Percentiles rank a stretch among this genome's conserved stretches.
Evolutionary conservation across 1,140 invertebrate genomes (phyloP).

Genomic region (Medauroidea extradentata): DNA sequence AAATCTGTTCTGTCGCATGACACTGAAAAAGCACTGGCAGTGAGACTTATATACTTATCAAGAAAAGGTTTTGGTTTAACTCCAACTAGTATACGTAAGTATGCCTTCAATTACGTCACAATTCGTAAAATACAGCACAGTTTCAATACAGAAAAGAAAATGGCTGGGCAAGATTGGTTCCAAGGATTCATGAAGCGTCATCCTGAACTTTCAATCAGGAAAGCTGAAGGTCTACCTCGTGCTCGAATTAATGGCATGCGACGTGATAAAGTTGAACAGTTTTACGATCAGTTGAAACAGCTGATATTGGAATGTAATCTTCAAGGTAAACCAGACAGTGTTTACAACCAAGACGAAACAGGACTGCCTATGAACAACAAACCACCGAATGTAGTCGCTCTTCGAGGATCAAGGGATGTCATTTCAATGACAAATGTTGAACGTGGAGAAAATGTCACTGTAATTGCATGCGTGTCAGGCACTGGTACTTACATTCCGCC

Average conservation of each 20-base stretch:
- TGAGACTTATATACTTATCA: background rate
- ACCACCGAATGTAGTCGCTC: background rate
- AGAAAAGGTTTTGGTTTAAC: background rate
- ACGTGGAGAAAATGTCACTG: background rate
- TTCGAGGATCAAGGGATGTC: background rate
- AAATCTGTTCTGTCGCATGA: too few species aligned
- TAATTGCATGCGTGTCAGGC: too few species aligned
- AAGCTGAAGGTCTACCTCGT: background rate
- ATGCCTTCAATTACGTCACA: background rate
- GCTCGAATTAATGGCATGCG: background rate
- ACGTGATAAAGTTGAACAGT: too few species aligned
- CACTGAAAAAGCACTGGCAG: background rate
- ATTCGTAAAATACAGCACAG: background rate
- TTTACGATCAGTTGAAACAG: background rate
- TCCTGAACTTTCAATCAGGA: background rate
- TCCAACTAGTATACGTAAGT: background rate
- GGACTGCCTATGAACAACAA: background rate
- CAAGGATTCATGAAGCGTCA: background rate
- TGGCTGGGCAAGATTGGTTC: background rate
- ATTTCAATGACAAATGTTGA: background rate
- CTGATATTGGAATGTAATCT: background rate
- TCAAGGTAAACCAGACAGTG: background rate
- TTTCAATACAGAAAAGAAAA: background rate
- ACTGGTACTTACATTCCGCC: background rate
- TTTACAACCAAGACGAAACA: background rate